phyloP scores from a whole-genome alignment of 1,140 invertebrate genomes.

The Euglossa dilemma region DNA sequence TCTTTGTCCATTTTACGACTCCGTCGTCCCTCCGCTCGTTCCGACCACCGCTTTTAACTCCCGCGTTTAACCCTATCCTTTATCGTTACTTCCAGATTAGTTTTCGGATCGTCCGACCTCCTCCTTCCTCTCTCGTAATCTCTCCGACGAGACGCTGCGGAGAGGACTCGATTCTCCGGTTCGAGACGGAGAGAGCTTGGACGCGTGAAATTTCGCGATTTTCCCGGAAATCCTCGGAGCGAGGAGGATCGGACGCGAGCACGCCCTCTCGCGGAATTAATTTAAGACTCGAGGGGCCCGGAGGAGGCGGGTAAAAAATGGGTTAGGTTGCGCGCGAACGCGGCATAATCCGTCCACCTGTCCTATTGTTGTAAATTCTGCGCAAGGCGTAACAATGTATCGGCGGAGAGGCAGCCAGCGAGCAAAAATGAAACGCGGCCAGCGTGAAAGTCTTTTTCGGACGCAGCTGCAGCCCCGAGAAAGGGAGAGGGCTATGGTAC shows the following conservation, averaged over 20 bases:
- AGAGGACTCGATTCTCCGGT: no score
- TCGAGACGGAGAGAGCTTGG: no score
- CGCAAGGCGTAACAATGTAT: slow-evolving; percentile 34
- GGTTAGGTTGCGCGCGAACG: neutral
- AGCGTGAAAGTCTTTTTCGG: slow-evolving; percentile 57
- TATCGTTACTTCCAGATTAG: neutral
- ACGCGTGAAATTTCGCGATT: no score
- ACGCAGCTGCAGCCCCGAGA: slow-evolving; percentile 39
- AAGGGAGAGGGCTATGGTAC: slow-evolving; percentile 1
- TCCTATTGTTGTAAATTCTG: slow-evolving; percentile 60
- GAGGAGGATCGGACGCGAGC: neutral
- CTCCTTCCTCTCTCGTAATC: neutral
- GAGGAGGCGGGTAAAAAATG: neutral
- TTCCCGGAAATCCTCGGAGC: no score
- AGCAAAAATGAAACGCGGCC: slow-evolving; percentile 52
- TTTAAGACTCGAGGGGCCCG: rapidly evolving
- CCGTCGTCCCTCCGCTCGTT: neutral
- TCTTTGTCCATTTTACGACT: slow-evolving; percentile 58
- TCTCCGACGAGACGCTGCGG: neutral
- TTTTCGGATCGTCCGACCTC: neutral
- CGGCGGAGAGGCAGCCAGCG: slow-evolving; percentile 8
- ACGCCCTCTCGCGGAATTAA: neutral
- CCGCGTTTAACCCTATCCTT: neutral
- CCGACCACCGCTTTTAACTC: neutral
- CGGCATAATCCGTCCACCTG: slow-evolving; percentile 57